phyloP scores from a whole-genome alignment of 2,888 invertebrate genomes.

The Tetanocera ferruginea region DNA sequence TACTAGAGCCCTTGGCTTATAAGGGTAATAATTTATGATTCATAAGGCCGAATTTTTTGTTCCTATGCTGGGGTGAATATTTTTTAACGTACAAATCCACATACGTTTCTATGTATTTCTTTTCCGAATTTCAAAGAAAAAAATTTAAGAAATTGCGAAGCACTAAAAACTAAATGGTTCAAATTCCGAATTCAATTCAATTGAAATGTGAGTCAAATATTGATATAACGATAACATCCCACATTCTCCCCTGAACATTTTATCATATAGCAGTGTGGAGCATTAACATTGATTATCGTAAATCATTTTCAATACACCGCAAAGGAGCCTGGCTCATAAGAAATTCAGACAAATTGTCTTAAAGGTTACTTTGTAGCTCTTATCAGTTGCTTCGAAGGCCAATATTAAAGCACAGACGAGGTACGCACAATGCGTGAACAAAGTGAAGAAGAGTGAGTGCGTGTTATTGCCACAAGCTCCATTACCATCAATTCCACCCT shows the following conservation, averaged over 20 bases:
- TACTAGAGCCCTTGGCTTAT: background rate
- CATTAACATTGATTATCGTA: slow-evolving; percentile 47
- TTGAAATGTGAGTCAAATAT: slow-evolving; percentile 20
- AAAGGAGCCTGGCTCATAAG: background rate
- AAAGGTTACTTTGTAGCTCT: slow-evolving; percentile 5
- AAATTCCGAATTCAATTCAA: background rate
- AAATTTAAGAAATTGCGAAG: background rate
- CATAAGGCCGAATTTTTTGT: background rate
- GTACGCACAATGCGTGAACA: background rate
- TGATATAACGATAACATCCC: slow-evolving; percentile 4
- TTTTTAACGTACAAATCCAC: background rate
- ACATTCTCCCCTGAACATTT: background rate
- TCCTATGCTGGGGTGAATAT: background rate
- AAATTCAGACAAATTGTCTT: background rate
- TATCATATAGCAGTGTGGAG: background rate
- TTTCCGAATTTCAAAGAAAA: background rate
- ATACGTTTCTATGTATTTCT: background rate
- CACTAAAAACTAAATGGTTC: slow-evolving; percentile 15
- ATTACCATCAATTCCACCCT: background rate
- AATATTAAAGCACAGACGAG: background rate
- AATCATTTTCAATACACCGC: slow-evolving; percentile 44
- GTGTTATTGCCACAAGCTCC: background rate
- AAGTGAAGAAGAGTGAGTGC: background rate
- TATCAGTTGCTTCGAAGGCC: background rate
- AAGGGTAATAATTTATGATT: slow-evolving; percentile 6